Evolutionary conservation across 2,113 vertebrate species (phyloP).

Genomic region (Desmodus rotundus): DNA sequence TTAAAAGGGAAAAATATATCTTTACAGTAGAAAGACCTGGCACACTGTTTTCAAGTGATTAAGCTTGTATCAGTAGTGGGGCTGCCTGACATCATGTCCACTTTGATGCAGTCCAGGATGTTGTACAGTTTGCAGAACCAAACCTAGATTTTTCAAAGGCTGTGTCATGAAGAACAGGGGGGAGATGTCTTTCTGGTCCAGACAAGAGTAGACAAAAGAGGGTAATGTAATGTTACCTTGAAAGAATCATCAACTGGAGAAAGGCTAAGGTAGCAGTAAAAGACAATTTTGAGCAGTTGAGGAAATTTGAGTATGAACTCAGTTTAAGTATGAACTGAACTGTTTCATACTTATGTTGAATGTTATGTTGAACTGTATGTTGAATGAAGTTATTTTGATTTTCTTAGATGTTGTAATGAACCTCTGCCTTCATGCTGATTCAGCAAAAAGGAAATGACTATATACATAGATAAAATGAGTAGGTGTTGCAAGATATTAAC

Average conservation of each 20-base stretch:
- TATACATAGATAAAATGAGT: neutral
- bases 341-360: too few species aligned
- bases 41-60: neutral
- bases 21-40: neutral
- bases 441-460: neutral
- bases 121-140: neutral
- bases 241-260: neutral
- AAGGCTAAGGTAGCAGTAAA: neutral
- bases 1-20: neutral
- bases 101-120: neutral
- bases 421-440: neutral
- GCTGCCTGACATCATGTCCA: neutral
- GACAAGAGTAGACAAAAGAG: neutral
- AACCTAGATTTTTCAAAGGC: neutral
- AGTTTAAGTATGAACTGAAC: neutral
- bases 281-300: neutral
- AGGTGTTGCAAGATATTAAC: neutral
- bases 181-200: slow-evolving; percentile 5
- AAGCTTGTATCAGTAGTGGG: neutral
- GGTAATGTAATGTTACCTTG: neutral
- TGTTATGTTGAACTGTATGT: neutral
- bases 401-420: neutral
- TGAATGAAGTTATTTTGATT: neutral
- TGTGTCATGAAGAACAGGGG: neutral
- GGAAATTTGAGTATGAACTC: neutral